Evolutionary conservation across 1,140 invertebrate genomes (phyloP).

Genomic region (Zaprionus ghesquierei): DNA sequence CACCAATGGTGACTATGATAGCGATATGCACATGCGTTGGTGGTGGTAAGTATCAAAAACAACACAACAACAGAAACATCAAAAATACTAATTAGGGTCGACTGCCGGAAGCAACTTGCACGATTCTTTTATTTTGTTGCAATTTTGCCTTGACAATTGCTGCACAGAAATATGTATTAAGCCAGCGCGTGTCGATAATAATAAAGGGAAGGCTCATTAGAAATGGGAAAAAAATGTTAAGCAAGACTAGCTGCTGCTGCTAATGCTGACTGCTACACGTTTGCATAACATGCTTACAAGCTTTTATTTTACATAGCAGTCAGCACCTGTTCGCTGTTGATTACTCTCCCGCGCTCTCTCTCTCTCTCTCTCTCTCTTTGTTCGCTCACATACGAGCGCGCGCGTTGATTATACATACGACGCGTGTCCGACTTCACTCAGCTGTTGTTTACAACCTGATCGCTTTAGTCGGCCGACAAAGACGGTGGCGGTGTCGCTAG

Average conservation of each 20-base stretch:
- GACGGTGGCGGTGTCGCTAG: background rate
- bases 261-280: slow-evolving; percentile 18
- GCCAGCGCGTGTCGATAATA: slow-evolving; percentile 13
- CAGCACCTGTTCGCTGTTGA: slow-evolving; percentile 48
- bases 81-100: background rate
- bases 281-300: slow-evolving; percentile 40
- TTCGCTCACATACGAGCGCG: background rate
- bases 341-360: slow-evolving; percentile 2
- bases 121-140: background rate
- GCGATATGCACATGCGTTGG: slow-evolving; percentile 63
- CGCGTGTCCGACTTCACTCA: slow-evolving; percentile 56
- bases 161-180: background rate
- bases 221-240: slow-evolving; percentile 19
- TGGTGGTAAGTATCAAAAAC: slow-evolving; percentile 62
- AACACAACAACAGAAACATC: background rate
- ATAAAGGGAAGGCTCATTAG: slow-evolving; percentile 7
- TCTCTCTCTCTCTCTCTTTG: background rate
- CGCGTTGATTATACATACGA: slow-evolving; percentile 49
- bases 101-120: background rate
- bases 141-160: slow-evolving; percentile 6
- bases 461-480: slow-evolving; percentile 11
- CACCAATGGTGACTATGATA: slow-evolving; percentile 31
- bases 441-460: slow-evolving; percentile 68
- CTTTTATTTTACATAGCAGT: slow-evolving; percentile 55
- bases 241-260: slow-evolving; percentile 5